Base-by-base conservation (phyloP, 2,888 invertebrate species). In the Rhamphomyia laevipes region DNA sequence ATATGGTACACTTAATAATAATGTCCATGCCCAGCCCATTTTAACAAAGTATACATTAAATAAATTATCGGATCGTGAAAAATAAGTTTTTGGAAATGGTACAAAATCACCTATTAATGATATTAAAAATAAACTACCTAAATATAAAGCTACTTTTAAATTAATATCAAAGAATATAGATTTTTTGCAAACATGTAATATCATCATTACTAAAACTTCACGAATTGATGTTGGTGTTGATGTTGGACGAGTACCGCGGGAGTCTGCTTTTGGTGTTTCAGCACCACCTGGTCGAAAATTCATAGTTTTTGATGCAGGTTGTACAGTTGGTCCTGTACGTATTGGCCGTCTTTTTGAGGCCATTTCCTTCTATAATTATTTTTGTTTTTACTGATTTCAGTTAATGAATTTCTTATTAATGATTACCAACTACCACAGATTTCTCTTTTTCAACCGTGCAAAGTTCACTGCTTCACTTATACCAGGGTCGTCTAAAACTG, bases 21-120 rank as follows among this genome's bases (percentile, higher is more conserved):
- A 71, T 43, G 96, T 91, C 97, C 97, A 99, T 56, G 88, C 93
- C 96, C 97, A 99, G 49, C 95, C 94, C 64, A 92, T 81, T 73
- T 96, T 96, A 0, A 96, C 94, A 66, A 97, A 96, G 67, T 87
- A 91, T 58, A 81, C 79, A 70, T 99, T 99, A 47, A 97, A 81
- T 45, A 93, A 64, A 67, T 95, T 97, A 63, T 86, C 85, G 58
- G 93, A 94, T 63, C 89, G 77, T n/a, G 94, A 81, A 61, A 96
- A 85, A 63, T 92, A 94, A 4, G 84, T 78, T 63, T 83, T 87
- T 0, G 93, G 89, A 65, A 90, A 80, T 12, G 87, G 80, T 38
- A 82, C 60, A 55, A 91, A 82, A 68, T 95, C 95, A n/a, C 71
- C 71, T 57, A 95, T 75, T 11, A 95, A 73, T 12, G 94, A 94